These are phyloP conservation scores for Hymenochirus boettgeri DNA, from an alignment of 2,113 vertebrate genomes.

Conservation along the genomic window DNA sequence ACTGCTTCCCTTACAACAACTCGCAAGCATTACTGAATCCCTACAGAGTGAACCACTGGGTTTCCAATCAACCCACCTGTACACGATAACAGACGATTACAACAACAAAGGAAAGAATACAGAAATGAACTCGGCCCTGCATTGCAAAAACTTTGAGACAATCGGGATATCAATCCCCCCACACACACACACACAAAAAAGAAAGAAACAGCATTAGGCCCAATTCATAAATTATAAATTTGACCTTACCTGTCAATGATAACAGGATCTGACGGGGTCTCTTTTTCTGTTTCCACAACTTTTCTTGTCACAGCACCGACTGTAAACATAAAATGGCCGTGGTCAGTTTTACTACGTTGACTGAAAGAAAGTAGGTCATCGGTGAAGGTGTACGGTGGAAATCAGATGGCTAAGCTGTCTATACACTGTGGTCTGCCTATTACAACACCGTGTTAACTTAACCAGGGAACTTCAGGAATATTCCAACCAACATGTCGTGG, in stretches of 20 bases:
- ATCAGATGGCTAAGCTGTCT: no score
- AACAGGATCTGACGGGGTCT: conserved; percentile 93
- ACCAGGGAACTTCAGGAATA: no score
- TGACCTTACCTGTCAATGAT: conserved; percentile 97
- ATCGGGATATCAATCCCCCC: conserved; percentile 44
- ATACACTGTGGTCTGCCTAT: not conserved
- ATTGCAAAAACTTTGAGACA: conserved; percentile 42
- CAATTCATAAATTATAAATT: no score
- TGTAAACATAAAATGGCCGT: conserved; percentile 48
- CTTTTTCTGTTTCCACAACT: conserved; percentile 95
- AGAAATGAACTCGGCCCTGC: conserved; percentile 48
- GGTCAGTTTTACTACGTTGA: no score
- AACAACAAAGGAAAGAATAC: conserved; percentile 60
- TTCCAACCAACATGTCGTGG: conserved; percentile 79
- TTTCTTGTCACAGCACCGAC: conserved; percentile 98
- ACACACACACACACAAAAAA: not conserved
- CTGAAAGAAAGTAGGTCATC: no score
- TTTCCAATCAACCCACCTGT: conserved; percentile 88
- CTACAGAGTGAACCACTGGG: conserved; percentile 78
- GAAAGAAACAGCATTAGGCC: no score
- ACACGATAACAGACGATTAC: conserved; percentile 68
- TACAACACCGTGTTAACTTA: no score
- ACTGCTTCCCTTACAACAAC: conserved; percentile 85
- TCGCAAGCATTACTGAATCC: conserved; percentile 84
- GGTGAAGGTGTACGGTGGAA: no score